Evolutionary conservation across 2,113 vertebrate species (phyloP).

Genomic region (Rhinogobius similis): DNA sequence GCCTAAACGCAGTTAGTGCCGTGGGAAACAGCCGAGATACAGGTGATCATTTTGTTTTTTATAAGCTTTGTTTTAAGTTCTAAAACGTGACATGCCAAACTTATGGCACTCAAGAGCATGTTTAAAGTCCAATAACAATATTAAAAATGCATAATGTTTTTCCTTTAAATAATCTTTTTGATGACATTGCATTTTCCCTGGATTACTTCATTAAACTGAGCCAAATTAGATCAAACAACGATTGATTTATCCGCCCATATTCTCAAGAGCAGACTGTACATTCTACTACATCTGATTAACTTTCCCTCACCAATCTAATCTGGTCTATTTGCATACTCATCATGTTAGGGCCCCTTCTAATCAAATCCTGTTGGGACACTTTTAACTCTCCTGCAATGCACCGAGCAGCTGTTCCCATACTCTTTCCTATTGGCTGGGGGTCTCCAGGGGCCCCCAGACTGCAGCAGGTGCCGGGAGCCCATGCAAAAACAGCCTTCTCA

Average conservation of each 20-base stretch:
- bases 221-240: background rate
- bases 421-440: slow-evolving; percentile 59
- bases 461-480: slow-evolving; percentile 61
- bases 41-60: no score
- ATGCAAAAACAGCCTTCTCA: slow-evolving; percentile 28
- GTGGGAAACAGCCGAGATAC: no score
- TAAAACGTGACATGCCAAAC: no score
- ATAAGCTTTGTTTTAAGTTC: no score
- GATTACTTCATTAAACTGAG: background rate
- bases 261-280: background rate
- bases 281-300: background rate
- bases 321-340: background rate
- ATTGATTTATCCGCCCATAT: background rate
- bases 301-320: background rate
- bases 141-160: no score
- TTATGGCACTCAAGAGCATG: no score
- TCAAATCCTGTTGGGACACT: slow-evolving; percentile 31
- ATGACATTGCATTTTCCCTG: background rate
- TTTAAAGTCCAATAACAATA: no score
- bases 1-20: no score
- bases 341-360: slow-evolving; percentile 7
- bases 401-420: slow-evolving; percentile 69
- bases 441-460: slow-evolving; percentile 47
- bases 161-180: no score
- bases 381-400: slow-evolving; percentile 40